Evolutionary conservation across 2,888 invertebrate genomes (phyloP).

Genomic region (Nymphalis c-album): DNA sequence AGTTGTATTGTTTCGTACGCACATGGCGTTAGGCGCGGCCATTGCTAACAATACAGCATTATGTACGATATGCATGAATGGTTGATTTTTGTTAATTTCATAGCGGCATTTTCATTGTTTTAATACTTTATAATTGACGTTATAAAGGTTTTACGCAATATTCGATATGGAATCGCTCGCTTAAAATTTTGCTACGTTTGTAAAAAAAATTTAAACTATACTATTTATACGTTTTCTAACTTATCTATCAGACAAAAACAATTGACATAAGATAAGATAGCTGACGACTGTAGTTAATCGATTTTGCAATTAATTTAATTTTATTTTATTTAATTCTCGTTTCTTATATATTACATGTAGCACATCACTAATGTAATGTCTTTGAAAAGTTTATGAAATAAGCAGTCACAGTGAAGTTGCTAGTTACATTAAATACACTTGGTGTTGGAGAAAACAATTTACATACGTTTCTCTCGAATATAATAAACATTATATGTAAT

Average conservation of each 20-base stretch:
- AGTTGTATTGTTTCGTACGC: conserved; percentile 37
- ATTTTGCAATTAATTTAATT: no score
- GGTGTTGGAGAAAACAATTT: no score
- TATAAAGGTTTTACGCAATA: conserved; percentile 13
- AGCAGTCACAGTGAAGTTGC: no score
- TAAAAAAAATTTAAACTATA: background rate
- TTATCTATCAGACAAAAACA: background rate
- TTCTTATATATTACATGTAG: no score
- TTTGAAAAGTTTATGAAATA: no score
- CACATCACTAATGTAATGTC: no score
- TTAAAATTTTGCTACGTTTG: conserved; percentile 1
- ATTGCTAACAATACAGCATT: conserved; percentile 43
- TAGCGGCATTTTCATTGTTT: conserved; percentile 35
- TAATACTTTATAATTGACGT: conserved; percentile 39
- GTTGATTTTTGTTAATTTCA: conserved; percentile 44
- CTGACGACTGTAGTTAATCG: no score
- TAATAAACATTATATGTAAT: no score
- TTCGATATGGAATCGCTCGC: background rate
- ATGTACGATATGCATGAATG: conserved; percentile 43
- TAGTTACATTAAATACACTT: no score
- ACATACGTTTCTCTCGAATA: no score
- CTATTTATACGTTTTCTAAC: background rate
- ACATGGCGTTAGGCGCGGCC: conserved; percentile 32
- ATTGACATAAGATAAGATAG: no score
- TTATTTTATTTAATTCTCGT: no score